phyloP scores from a whole-genome alignment of 2,888 invertebrate genomes.

The Nemoura dubitans region DNA sequence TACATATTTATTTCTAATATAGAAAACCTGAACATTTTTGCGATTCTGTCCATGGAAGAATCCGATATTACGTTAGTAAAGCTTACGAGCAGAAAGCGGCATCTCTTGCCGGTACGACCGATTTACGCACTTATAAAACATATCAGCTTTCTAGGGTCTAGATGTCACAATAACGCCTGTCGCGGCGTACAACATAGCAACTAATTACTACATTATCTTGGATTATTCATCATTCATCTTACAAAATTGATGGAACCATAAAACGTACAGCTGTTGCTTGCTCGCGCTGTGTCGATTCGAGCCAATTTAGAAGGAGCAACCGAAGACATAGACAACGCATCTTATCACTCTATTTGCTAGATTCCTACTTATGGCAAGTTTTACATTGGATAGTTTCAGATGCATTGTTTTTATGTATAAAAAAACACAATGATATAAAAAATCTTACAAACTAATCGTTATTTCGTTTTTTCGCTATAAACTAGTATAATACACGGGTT shows the following conservation, averaged over 20 bases:
- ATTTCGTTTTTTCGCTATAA: neutral
- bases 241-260: neutral
- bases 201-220: neutral
- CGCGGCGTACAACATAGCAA: neutral
- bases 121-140: neutral
- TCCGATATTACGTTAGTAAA: neutral
- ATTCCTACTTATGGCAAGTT: neutral
- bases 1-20: neutral
- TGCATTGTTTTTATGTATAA: neutral
- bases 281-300: too few relatives aligned
- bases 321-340: neutral
- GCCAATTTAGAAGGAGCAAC: neutral
- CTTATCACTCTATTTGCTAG: neutral
- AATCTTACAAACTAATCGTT: neutral
- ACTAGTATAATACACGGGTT: neutral
- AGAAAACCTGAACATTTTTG: neutral
- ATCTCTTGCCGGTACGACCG: neutral
- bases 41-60: conserved; percentile 24
- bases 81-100: neutral
- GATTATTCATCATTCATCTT: neutral
- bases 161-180: neutral
- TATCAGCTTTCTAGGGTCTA: neutral
- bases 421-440: conserved; percentile 3
- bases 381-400: neutral
- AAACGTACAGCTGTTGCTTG: neutral